phyloP scores from a whole-genome alignment of 2,797 vertebrate genomes.

The Clarias fuscus region DNA sequence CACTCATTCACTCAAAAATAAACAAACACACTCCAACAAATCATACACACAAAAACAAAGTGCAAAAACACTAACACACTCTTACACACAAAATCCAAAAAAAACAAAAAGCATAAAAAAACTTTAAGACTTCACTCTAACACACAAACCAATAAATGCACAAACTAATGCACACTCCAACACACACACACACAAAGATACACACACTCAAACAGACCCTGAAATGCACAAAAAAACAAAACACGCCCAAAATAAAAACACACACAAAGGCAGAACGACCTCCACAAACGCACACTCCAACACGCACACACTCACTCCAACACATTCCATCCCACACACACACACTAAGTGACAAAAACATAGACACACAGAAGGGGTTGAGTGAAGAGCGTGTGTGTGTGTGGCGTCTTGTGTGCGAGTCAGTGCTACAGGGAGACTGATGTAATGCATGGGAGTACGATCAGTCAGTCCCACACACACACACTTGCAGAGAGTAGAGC shows the following conservation, averaged over 20 bases:
- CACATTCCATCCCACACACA: neutral
- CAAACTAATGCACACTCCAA: neutral
- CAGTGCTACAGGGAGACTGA: constrained; percentile 55
- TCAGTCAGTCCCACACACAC: constrained; percentile 53
- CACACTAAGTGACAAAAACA: constrained; percentile 23
- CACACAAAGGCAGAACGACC: neutral
- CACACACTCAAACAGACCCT: neutral
- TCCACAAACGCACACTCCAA: neutral
- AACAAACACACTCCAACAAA: neutral
- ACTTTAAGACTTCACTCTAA: neutral
- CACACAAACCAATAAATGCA: too few relatives aligned
- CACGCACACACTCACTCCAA: neutral
- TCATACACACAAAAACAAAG: too few relatives aligned
- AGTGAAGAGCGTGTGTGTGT: constrained; percentile 56
- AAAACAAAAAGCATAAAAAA: neutral
- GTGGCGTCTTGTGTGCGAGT: constrained; percentile 11
- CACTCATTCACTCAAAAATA: neutral
- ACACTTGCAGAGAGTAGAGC: constrained; percentile 67
- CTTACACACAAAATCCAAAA: neutral
- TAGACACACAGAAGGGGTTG: constrained; percentile 49
- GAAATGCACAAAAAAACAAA: neutral
- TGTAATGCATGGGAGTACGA: constrained; percentile 48
- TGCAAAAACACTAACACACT: too few relatives aligned
- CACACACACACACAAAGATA: neutral
- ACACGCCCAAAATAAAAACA: neutral